Percentiles rank a stretch among this genome's conserved stretches.
Evolutionary conservation across 2,888 invertebrate species (phyloP).

Genomic region (Ormyrus rosae): DNA sequence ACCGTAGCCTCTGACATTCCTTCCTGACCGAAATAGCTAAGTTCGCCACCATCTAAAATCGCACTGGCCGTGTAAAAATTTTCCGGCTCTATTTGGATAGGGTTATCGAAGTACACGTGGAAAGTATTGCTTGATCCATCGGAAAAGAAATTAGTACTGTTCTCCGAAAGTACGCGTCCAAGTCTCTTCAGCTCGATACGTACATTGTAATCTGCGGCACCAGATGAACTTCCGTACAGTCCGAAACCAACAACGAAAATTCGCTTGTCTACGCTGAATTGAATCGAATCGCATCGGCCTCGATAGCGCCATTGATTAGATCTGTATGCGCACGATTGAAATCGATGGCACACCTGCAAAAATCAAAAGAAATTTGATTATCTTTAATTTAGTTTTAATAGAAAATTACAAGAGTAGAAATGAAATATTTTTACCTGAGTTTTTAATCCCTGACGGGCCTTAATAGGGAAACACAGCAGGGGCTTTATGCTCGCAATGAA

Average conservation of each 20-base stretch:
- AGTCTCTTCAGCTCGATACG: slow-evolving; percentile 95
- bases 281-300: slow-evolving; percentile 96
- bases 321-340: slow-evolving; percentile 96
- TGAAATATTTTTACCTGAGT: slow-evolving; percentile 81
- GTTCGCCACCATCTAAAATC: slow-evolving; percentile 92
- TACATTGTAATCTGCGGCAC: slow-evolving; percentile 95
- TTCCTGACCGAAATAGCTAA: slow-evolving; percentile 98
- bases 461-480: slow-evolving; percentile 87
- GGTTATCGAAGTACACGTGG: slow-evolving; percentile 90
- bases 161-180: slow-evolving; percentile 92
- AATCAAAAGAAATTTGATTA: slow-evolving; percentile 20
- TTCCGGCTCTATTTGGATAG: slow-evolving; percentile 94
- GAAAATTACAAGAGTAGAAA: neutral
- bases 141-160: slow-evolving; percentile 95
- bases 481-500: slow-evolving; percentile 95
- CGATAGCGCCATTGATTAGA: slow-evolving; percentile 98
- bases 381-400: neutral
- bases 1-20: slow-evolving; percentile 96
- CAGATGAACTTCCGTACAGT: slow-evolving; percentile 96
- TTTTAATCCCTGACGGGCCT: slow-evolving; percentile 90
- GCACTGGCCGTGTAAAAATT: slow-evolving; percentile 97
- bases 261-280: slow-evolving; percentile 95
- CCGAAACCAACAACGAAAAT: slow-evolving; percentile 98
- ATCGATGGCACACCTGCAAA: slow-evolving; percentile 92
- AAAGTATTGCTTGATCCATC: slow-evolving; percentile 98